These are phyloP conservation scores for Aphodius sticticus DNA, from an alignment of 2,888 invertebrate genomes.

Conservation along the genomic window DNA sequence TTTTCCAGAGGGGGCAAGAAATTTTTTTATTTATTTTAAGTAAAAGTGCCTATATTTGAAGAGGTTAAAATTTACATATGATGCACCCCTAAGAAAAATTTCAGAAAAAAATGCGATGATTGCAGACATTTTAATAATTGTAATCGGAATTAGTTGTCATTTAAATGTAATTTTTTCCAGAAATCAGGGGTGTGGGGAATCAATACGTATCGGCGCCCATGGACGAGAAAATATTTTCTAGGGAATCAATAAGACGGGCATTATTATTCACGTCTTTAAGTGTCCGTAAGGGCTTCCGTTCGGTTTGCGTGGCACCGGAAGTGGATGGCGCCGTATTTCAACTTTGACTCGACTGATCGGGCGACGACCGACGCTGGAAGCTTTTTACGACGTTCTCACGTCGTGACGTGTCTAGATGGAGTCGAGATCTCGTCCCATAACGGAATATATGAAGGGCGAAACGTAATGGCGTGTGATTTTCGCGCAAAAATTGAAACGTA, in stretches of 20 bases:
- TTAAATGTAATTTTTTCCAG: too few species aligned
- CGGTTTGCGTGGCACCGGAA: slow-evolving; percentile 33
- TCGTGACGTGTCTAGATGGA: slow-evolving; percentile 36
- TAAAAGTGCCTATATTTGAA: too few species aligned
- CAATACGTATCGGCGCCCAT: neutral
- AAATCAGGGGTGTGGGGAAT: too few species aligned
- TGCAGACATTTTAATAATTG: too few species aligned
- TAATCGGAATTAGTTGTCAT: too few species aligned
- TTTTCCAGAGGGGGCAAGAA: too few species aligned
- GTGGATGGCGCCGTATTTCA: slow-evolving; percentile 54
- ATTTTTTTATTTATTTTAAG: too few species aligned
- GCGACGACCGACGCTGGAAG: slow-evolving; percentile 51
- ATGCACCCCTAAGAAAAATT: too few species aligned
- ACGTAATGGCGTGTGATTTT: slow-evolving; percentile 59
- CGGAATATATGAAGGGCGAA: slow-evolving; percentile 32
- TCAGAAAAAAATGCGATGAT: too few species aligned
- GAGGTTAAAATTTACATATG: too few species aligned
- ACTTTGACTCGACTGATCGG: slow-evolving; percentile 49
- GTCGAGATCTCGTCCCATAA: neutral
- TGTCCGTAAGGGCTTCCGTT: slow-evolving; percentile 4
- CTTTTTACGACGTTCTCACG: slow-evolving; percentile 54
- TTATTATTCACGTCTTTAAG: neutral
- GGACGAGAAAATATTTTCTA: neutral
- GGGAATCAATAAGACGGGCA: neutral
- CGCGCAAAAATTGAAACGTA: slow-evolving; percentile 60